A percentile compares a stretch with the other conserved stretches of the same genome.
Conservation (phyloP, 2,888 invertebrate genomes). For the Dastarcus helophoroides region DNA sequence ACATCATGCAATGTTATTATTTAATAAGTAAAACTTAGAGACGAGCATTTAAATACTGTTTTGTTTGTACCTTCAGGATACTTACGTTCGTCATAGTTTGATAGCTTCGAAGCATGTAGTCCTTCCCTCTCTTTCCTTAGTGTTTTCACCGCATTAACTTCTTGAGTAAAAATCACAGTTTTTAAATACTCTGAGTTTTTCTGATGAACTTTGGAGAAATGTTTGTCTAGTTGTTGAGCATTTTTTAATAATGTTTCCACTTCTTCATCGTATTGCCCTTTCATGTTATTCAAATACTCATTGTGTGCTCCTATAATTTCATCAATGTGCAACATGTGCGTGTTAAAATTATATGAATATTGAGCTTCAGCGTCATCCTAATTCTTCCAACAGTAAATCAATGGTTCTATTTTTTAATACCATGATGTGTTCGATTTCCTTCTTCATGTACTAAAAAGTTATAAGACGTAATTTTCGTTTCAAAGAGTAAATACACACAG, state of each 20-base stretch:
- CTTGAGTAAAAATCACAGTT: constrained; percentile 34
- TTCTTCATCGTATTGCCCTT: constrained; percentile 41
- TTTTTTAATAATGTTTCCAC: constrained; percentile 38
- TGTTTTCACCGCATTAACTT: constrained; percentile 12
- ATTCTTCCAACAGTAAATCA: constrained; percentile 48
- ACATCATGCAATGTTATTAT: no score
- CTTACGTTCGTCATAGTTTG: constrained; percentile 25
- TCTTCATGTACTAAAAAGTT: constrained; percentile 41
- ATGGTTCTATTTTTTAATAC: constrained; percentile 59
- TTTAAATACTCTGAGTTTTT: constrained; percentile 36
- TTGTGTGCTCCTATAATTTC: constrained; percentile 49
- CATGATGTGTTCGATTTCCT: constrained; percentile 50
- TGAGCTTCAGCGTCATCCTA: constrained; percentile 63
- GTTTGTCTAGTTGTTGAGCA: no score
- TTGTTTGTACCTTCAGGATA: constrained; percentile 3
- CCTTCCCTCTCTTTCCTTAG: constrained; percentile 18
- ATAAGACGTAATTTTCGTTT: constrained; percentile 8
- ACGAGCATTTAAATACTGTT: background rate
- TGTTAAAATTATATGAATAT: constrained; percentile 59
- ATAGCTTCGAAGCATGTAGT: constrained; percentile 33
- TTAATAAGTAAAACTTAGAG: no score
- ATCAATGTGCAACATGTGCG: constrained; percentile 60
- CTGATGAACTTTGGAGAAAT: no score
- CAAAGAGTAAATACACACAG: no score
- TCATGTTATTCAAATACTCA: constrained; percentile 21